These are phyloP conservation scores for Notarius lentiginosus DNA, from an alignment of 2,113 vertebrate genomes.

Conservation along the genomic window DNA sequence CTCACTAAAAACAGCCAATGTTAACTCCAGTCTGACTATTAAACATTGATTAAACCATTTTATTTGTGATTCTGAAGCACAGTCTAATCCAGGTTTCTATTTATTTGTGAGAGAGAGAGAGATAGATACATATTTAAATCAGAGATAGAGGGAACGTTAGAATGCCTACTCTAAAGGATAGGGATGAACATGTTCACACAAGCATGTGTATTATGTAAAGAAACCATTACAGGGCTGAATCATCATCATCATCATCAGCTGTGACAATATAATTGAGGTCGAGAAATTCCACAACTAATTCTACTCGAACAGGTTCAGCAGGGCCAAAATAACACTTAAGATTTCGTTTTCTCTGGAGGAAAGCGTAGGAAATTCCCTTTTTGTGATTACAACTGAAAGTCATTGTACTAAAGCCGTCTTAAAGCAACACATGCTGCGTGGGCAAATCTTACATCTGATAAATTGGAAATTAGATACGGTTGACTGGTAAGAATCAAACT, in stretches of 20 bases:
- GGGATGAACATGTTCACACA: slow-evolving; percentile 35
- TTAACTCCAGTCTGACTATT: neutral
- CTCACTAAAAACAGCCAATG: neutral
- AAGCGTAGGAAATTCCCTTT: slow-evolving; percentile 27
- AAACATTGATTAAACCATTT: neutral
- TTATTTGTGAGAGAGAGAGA: no score
- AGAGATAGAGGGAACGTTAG: neutral
- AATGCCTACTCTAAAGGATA: neutral
- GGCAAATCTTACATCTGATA: slow-evolving; percentile 57
- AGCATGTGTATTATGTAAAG: neutral
- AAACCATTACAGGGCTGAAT: slow-evolving; percentile 22
- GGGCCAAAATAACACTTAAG: neutral
- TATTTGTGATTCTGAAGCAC: neutral
- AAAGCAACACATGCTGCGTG: slow-evolving; percentile 46
- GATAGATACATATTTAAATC: no score
- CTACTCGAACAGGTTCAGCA: slow-evolving; percentile 38
- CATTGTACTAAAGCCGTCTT: slow-evolving; percentile 27
- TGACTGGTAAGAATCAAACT: slow-evolving; percentile 44
- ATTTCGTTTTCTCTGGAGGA: slow-evolving; percentile 3
- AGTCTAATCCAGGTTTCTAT: neutral
- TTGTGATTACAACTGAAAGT: slow-evolving; percentile 21
- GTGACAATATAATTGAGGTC: slow-evolving; percentile 31
- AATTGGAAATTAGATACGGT: slow-evolving; percentile 59
- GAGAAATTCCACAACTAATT: slow-evolving; percentile 31
- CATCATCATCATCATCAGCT: slow-evolving; percentile 29